Evolutionary conservation across 2,888 invertebrate genomes (phyloP), one percentile per base, ranked within the genome.

Genomic region (Dynastes hyllus): DNA sequence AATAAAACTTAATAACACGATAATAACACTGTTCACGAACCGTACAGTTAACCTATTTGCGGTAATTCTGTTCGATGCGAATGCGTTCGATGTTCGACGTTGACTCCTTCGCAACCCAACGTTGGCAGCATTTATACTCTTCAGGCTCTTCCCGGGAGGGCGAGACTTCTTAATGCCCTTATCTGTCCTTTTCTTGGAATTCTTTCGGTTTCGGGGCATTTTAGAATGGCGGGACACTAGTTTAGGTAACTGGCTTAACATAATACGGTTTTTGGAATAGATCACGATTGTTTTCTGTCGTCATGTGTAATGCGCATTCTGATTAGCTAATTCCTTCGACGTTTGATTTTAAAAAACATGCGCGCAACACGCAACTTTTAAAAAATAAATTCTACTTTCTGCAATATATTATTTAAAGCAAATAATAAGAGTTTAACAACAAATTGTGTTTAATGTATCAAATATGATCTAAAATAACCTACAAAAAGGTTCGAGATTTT

Each of bases 101-200:
- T 16, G 1, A 61, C 73, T 73, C 22, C 73, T 73, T 73, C 61
- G 32, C 73, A 73, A n/a, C 4, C 13, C 73, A 37, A 58, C 40
- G 73, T 73, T 73, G 73, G 73, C 45, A 73, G 45, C 27, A 13
- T 73, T 73, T 73, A 73, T 73, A 73, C 2, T 22, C 50, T 22
- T 77, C 61, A 22, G 69, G 50, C 69, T 16, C 67, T 58, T 69
- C 9, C 58, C 55, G 45, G 69, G 55, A 16, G 58, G 67, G 58
- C 55, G 70, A 5, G 29, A 8, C 55, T 76, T 76, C 65, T 53
- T 77, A 77, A 66, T 27, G 9, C 16, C 55, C 32, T 77, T 77
- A 13, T 29, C 55, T 9, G 66, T 0, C 50, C 50, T 22, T 45
- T 55, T 69, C 61, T 77, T 69, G 0, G 61, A 58, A 77, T 77